phyloP scores from a whole-genome alignment of 2,797 vertebrate genomes.

The Ctenosaura bakeri region DNA sequence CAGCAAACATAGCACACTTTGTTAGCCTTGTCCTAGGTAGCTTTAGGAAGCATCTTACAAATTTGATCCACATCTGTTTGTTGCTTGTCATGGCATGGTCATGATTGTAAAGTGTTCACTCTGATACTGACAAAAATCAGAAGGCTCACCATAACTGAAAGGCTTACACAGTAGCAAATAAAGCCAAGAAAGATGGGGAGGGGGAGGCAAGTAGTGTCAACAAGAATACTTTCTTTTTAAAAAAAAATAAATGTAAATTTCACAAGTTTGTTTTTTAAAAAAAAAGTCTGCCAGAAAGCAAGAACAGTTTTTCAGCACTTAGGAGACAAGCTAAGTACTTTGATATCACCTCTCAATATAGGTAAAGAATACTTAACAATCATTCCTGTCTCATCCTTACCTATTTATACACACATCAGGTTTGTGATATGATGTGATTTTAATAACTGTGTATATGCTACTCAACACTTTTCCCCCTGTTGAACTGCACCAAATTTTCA shows the following conservation, averaged over 20 bases:
- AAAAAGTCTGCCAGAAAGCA: background rate
- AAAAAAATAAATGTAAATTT: background rate
- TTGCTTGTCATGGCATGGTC: background rate
- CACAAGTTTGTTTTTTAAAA: no score
- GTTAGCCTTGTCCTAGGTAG: no score
- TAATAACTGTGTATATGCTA: constrained; percentile 7
- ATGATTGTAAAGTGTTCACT: background rate
- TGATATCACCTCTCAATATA: background rate
- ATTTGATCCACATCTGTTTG: background rate
- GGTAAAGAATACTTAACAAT: background rate
- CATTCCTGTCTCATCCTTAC: background rate
- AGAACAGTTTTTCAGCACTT: background rate
- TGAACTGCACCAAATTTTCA: constrained; percentile 3
- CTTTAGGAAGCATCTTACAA: no score
- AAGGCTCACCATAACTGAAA: background rate
- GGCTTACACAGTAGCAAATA: background rate
- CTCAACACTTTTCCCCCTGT: background rate
- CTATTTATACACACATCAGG: background rate
- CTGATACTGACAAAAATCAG: background rate
- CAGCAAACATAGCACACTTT: no score
- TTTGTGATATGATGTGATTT: background rate
- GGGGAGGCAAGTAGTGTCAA: background rate
- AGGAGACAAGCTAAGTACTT: background rate
- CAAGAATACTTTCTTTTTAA: background rate
- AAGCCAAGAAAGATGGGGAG: background rate